Evolutionary conservation across 2,113 vertebrate genomes (phyloP).

Genomic region (Pachyramphus minor): DNA sequence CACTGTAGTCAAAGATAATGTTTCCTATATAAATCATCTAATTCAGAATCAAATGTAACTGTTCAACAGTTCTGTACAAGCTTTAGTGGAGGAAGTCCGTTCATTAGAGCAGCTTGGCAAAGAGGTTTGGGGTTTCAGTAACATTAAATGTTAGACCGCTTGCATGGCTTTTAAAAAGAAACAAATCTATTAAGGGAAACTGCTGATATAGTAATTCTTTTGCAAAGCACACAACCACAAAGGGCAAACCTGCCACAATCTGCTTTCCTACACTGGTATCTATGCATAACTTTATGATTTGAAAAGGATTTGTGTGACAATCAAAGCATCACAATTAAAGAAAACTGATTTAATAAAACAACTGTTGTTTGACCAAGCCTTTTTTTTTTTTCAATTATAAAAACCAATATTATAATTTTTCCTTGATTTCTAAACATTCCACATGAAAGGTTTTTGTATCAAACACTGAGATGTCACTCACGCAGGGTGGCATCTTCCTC

Average conservation of each 20-base stretch:
- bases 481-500: conserved; percentile 81
- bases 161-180: conserved; percentile 69
- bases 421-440: conserved; percentile 63
- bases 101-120: conserved; percentile 68
- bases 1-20: conserved; percentile 42
- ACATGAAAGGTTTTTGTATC: conserved; percentile 29
- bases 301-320: conserved; percentile 51
- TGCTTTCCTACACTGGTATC: conserved; percentile 63
- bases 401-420: conserved; percentile 40
- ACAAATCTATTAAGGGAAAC: conserved; percentile 59
- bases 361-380: conserved; percentile 60
- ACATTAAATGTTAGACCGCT: conserved; percentile 64
- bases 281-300: conserved; percentile 48
- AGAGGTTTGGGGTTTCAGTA: conserved; percentile 61
- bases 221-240: conserved; percentile 71
- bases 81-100: conserved; percentile 54
- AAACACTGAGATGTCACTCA: conserved; percentile 77
- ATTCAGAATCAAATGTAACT: conserved; percentile 59
- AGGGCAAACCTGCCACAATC: conserved; percentile 60
- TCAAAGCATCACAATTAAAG: conserved; percentile 61
- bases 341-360: conserved; percentile 67
- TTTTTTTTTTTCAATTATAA: conserved; percentile 44
- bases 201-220: conserved; percentile 51
- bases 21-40: conserved; percentile 68
- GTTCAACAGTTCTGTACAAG: conserved; percentile 68